Evolutionary conservation across 2,888 invertebrate species (phyloP).

Genomic region (Spilarctia lutea): DNA sequence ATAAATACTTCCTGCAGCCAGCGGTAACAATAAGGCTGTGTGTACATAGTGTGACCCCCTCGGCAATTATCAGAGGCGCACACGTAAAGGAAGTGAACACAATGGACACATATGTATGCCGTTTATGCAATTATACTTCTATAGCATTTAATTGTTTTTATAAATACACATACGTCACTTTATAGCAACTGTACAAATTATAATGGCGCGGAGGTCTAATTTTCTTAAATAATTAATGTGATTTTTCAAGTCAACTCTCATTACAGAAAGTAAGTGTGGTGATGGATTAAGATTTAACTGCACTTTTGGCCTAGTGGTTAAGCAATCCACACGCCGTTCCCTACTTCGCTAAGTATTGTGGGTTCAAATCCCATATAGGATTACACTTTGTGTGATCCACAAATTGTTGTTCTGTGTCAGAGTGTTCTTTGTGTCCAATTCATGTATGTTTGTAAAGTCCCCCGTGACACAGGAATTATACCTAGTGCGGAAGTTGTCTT

Average conservation of each 20-base stretch:
- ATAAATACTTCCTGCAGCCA: conserved; percentile 17
- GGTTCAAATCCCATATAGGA: too few relatives aligned
- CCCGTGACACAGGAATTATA: too few relatives aligned
- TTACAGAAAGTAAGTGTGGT: not conserved
- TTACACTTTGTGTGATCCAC: too few relatives aligned
- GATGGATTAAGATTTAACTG: not conserved
- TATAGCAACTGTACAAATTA: conserved; percentile 1
- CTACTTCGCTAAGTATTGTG: too few relatives aligned
- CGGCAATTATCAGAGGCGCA: conserved; percentile 29
- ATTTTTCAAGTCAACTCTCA: too few relatives aligned
- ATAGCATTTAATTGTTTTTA: conserved; percentile 33
- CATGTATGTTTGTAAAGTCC: too few relatives aligned
- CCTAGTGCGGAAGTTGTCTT: too few relatives aligned
- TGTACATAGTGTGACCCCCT: conserved; percentile 15
- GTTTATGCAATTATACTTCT: conserved; percentile 40
- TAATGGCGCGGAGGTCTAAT: not conserved
- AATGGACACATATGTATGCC: conserved; percentile 41
- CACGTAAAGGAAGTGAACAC: conserved; percentile 48
- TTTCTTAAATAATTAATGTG: not conserved
- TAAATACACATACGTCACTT: conserved; percentile 16
- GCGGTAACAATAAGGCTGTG: conserved; percentile 17
- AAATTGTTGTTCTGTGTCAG: too few relatives aligned
- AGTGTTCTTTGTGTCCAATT: too few relatives aligned
- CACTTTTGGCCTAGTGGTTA: too few relatives aligned
- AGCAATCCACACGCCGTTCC: too few relatives aligned